A percentile compares a stretch with the other conserved stretches of the same genome.
These are phyloP conservation scores for Andrena camellia DNA, from an alignment of 2,888 invertebrate species.

Conservation along the genomic window DNA sequence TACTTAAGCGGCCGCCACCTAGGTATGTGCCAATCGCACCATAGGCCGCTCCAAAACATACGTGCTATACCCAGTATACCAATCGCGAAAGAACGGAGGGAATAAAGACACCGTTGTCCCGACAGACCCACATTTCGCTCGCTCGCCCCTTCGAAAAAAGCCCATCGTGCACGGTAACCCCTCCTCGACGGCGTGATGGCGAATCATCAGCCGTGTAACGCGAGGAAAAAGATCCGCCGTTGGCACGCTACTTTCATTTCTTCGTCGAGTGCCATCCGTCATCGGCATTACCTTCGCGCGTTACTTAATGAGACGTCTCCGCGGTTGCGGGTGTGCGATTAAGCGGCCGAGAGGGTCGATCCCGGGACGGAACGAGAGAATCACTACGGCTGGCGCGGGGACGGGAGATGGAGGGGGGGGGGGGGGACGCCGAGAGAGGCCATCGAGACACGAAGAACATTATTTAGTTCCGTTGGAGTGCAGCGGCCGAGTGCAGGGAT, in stretches of 20 bases:
- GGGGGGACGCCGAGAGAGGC: constrained; percentile 4
- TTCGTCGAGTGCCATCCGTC: constrained; percentile 57
- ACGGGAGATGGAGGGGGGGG: too few species aligned
- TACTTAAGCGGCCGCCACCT: too few species aligned
- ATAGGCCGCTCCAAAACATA: background rate
- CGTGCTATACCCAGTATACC: background rate
- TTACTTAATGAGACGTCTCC: constrained; percentile 72
- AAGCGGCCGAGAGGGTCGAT: constrained; percentile 45
- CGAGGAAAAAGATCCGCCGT: constrained; percentile 40
- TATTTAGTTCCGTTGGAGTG: constrained; percentile 74
- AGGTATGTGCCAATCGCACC: too few species aligned
- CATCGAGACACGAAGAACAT: constrained; percentile 55
- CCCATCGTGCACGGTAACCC: constrained; percentile 8
- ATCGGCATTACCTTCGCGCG: constrained; percentile 61
- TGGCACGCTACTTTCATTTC: constrained; percentile 60
- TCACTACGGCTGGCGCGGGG: background rate
- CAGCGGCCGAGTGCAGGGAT: constrained; percentile 67
- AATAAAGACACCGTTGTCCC: constrained; percentile 23
- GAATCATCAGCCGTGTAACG: constrained; percentile 57
- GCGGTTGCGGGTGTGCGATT: constrained; percentile 68
- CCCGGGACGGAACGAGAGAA: constrained; percentile 24
- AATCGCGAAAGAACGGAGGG: background rate
- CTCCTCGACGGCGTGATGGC: constrained; percentile 17
- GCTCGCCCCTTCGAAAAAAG: background rate
- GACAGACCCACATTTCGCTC: constrained; percentile 23